Evolutionary conservation across 1,140 invertebrate species (phyloP), one percentile per base, ranked within the genome.

Genomic region (Ladona fulva): DNA sequence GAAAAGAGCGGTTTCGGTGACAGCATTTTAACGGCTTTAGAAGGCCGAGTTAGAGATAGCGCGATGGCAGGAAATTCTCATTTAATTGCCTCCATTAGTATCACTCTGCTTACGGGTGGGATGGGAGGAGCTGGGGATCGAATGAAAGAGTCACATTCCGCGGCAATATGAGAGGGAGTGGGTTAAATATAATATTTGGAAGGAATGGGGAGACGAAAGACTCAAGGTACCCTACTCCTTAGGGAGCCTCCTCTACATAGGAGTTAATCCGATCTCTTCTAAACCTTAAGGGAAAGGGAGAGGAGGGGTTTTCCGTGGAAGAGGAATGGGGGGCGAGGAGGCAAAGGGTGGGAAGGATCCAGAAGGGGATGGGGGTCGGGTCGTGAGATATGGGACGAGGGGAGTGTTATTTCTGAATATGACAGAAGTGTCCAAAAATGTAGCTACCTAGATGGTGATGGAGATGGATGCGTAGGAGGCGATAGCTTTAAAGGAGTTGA

Each of bases 381-480:
- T 66, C n/a, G 52, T 19, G 52, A 37, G 52, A 22, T 66, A 22
- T 22, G 52, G 52, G 52, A 66, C 14, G 52, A 3, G 52, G 52
- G n/a, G 44, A 19, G 12, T 66, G 52, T 66, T 66, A 66, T 66
- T 66, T 66, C 52, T 22, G 52, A 66, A 66, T 66, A 66, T 66
- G 52, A 66, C 52, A 66, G 52, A 66, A 66, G 52, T 66, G 52
- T 66, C 52, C 52, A 66, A 66, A 66, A 66, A 66, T 66, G 52
- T 66, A 66, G n/a, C 52, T 66, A 66, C 52, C 52, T 66, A 66
- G 52, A 66, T 22, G 29, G 14, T 66, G 52, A 66, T 66, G 52
- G n/a, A 66, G 52, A 12, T 16, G 52, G 52, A 3, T 37, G 52
- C 16, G 52, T 19, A 19, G 52, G 52, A 19, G 52, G 52, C n/a